These are phyloP conservation scores for Baryphthengus martii DNA, from an alignment of 2,113 vertebrate species.

Conservation along the genomic window DNA sequence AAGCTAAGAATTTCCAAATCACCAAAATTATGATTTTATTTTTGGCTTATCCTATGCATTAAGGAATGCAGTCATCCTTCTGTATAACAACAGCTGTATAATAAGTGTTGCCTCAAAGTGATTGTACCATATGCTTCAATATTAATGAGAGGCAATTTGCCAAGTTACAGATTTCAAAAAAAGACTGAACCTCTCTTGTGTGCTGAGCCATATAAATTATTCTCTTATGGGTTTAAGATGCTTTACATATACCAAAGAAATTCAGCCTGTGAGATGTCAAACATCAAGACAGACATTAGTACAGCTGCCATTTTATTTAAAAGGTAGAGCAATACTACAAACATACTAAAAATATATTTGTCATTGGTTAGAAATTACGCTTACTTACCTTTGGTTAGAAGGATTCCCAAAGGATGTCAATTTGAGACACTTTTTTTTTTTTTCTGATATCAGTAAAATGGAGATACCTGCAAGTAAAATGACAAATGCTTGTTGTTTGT, in stretches of 20 bases:
- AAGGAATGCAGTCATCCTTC: background rate
- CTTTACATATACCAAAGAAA: background rate
- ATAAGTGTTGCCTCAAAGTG: background rate
- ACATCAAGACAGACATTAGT: background rate
- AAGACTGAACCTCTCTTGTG: background rate
- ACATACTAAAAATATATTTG: background rate
- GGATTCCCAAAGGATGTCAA: background rate
- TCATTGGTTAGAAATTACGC: background rate
- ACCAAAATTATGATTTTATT: background rate
- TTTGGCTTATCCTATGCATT: background rate
- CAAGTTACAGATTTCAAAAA: background rate
- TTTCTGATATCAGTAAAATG: conserved; percentile 4
- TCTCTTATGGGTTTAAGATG: background rate
- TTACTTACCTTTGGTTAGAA: conserved; percentile 59
- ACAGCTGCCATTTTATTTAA: background rate
- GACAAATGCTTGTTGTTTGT: background rate
- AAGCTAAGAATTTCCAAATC: background rate
- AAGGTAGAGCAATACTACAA: background rate
- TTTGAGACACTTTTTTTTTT: background rate
- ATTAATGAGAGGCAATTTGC: background rate
- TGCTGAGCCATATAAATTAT: background rate
- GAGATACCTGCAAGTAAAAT: conserved; percentile 33
- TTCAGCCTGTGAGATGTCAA: background rate
- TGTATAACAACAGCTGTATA: background rate
- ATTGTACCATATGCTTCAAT: background rate